Evolutionary conservation across 1,140 invertebrate genomes (phyloP).

Genomic region (Neelides sp.): DNA sequence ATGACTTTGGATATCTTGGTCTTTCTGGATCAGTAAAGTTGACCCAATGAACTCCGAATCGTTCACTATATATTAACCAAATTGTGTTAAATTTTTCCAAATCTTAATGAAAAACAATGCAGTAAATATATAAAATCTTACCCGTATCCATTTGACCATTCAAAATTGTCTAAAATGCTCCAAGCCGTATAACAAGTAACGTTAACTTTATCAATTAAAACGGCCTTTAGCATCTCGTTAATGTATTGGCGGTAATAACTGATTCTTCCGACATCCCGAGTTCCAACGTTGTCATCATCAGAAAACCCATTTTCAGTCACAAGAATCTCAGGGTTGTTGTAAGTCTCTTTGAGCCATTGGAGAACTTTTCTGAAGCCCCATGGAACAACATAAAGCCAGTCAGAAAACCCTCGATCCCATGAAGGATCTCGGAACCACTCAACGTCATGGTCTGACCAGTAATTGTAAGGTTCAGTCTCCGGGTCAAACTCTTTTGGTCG

Average conservation of each 20-base stretch:
- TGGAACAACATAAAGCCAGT: conserved; percentile 38
- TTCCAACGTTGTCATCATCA: conserved; percentile 36
- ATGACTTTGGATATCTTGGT: conserved; percentile 34
- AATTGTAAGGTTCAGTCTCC: neutral
- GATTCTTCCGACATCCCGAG: conserved; percentile 43
- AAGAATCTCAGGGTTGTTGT: conserved; percentile 47
- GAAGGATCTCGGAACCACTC: conserved; percentile 4
- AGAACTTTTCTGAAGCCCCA: conserved; percentile 53
- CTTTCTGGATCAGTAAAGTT: conserved; percentile 27
- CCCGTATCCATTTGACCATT: conserved; percentile 44
- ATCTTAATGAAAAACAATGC: neutral
- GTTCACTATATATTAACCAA: conserved; percentile 16
- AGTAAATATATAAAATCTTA: conserved; percentile 6
- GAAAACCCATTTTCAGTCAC: conserved; percentile 59
- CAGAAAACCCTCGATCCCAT: conserved; percentile 9
- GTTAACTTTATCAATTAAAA: conserved; percentile 49
- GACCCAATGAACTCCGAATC: conserved; percentile 29
- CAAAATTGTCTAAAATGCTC: conserved; percentile 67
- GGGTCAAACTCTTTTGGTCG: neutral
- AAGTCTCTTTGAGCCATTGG: conserved; percentile 48
- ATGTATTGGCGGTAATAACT: conserved; percentile 47
- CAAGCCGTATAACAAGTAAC: conserved; percentile 56
- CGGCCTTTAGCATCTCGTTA: conserved; percentile 49
- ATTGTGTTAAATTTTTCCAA: neutral
- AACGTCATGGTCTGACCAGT: conserved; percentile 11